Conservation (phyloP, 2,113 vertebrate genomes). For the Noturus placidus region DNA sequence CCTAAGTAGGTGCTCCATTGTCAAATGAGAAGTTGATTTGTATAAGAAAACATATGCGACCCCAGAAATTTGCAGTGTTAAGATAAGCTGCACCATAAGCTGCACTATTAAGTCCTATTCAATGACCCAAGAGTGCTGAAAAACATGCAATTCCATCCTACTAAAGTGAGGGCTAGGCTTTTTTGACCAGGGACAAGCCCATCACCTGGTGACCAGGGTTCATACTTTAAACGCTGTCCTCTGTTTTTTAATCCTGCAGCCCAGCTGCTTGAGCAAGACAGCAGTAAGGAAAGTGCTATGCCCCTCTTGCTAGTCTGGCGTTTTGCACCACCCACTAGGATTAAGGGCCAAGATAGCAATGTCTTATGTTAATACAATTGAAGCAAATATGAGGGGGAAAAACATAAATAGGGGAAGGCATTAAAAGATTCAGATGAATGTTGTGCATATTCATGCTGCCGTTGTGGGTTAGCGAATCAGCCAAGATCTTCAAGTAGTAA, state of each 20-base stretch:
- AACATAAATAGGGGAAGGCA: not conserved
- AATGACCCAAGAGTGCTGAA: constrained; percentile 3
- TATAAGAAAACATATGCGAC: not conserved
- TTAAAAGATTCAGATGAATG: constrained; percentile 14
- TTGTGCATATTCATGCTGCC: not conserved
- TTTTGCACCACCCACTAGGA: constrained; percentile 19
- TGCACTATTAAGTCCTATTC: not conserved
- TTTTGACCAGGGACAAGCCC: not conserved
- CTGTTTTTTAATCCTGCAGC: constrained; percentile 47
- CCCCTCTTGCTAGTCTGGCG: constrained; percentile 27
- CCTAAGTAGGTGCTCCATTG: constrained; percentile 1
- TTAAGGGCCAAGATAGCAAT: constrained; percentile 28
- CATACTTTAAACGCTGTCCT: constrained; percentile 20
- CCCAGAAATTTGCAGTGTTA: not conserved
- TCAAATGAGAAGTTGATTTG: constrained; percentile 3
- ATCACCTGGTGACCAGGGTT: constrained; percentile 16
- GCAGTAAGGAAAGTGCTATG: constrained; percentile 35
- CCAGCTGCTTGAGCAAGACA: constrained; percentile 44
- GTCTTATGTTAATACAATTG: constrained; percentile 35
- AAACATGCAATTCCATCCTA: not conserved
- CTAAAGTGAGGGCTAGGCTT: not conserved
- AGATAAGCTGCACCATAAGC: not conserved
- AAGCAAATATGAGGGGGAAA: constrained; percentile 45
- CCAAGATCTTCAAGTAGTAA: not conserved
- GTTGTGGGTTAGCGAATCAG: not conserved